These are phyloP conservation scores for Piaya cayana DNA, from an alignment of 2,113 vertebrate species.

Conservation along the genomic window DNA sequence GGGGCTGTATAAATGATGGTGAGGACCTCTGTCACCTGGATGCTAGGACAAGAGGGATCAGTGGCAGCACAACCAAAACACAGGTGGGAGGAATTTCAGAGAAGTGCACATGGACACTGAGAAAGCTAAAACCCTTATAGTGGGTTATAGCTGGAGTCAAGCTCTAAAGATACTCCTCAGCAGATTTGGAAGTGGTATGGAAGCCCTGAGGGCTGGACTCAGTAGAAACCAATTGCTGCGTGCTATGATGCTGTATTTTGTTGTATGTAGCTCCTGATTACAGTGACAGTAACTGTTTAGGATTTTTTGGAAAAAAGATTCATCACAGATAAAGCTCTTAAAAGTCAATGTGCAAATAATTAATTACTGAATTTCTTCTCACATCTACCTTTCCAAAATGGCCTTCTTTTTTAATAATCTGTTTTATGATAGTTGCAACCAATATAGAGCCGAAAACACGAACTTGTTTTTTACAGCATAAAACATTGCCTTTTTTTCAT, in stretches of 20 bases:
- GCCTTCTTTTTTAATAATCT: background rate
- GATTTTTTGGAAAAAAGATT: background rate
- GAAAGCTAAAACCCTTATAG: background rate
- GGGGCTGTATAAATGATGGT: background rate
- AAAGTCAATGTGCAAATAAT: background rate
- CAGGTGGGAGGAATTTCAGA: background rate
- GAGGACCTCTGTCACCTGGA: background rate
- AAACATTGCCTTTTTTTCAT: background rate
- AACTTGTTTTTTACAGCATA: background rate
- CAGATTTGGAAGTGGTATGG: background rate
- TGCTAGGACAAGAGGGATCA: no score
- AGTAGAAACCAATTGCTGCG: background rate
- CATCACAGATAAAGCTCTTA: background rate
- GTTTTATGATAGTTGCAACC: background rate
- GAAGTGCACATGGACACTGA: background rate
- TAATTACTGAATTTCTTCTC: background rate
- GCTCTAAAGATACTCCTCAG: background rate
- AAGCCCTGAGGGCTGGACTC: background rate
- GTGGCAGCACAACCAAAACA: background rate
- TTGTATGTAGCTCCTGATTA: accelerated
- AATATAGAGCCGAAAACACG: background rate
- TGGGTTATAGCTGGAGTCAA: accelerated
- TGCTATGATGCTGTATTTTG: background rate
- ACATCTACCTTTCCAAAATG: background rate
- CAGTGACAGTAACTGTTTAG: background rate